These are phyloP conservation scores for Chironomus striatipennis DNA, from an alignment of 1,140 invertebrate species.

Conservation along the genomic window DNA sequence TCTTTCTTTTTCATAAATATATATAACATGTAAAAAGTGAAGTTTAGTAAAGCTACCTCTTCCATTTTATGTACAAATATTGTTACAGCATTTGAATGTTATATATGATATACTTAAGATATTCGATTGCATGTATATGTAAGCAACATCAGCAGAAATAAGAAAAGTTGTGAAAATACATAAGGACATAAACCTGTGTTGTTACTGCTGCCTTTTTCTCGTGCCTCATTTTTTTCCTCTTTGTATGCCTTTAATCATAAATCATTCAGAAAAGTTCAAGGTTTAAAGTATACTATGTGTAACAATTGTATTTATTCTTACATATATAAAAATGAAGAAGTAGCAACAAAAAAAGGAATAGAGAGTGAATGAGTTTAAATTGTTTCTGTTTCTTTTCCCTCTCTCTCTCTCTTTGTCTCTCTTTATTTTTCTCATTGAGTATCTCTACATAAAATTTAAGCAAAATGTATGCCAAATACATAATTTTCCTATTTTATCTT, in stretches of 20 bases:
- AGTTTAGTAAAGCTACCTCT: too few species aligned
- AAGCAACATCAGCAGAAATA: background rate
- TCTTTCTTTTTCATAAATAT: too few species aligned
- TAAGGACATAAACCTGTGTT: background rate
- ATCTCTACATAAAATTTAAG: background rate
- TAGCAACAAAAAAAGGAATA: too few species aligned
- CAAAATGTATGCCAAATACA: constrained; percentile 11
- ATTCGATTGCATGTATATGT: background rate
- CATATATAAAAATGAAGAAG: background rate
- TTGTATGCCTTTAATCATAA: constrained; percentile 17
- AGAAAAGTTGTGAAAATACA: constrained; percentile 17
- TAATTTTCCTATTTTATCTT: constrained; percentile 15
- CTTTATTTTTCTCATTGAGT: background rate
- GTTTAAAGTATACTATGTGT: background rate
- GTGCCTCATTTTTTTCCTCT: background rate
- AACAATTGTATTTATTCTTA: background rate
- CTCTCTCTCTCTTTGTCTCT: background rate
- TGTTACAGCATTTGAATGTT: too few species aligned
- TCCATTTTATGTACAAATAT: too few species aligned
- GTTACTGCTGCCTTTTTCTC: background rate
- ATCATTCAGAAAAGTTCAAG: constrained; percentile 23
- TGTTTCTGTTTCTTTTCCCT: background rate
- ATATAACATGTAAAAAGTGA: too few species aligned
- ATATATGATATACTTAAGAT: too few species aligned
- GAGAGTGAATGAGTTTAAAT: background rate